phyloP scores from a whole-genome alignment of 2,797 vertebrate species.

The Allobates femoralis region DNA sequence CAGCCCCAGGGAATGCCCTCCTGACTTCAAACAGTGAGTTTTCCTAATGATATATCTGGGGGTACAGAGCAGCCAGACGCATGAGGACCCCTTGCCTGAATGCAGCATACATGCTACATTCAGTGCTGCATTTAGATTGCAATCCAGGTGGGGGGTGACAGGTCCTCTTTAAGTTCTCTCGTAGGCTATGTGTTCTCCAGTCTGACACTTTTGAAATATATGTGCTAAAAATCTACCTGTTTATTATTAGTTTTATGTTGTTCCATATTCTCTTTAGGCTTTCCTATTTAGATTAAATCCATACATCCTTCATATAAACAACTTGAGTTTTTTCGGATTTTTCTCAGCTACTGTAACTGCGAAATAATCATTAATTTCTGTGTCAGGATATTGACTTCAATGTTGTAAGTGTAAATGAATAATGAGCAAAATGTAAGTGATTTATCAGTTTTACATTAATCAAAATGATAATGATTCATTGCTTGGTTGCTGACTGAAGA shows the following conservation, averaged over 20 bases:
- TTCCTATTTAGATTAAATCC: not conserved
- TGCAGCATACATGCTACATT: no score
- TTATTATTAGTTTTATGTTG: not conserved
- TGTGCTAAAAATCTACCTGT: no score
- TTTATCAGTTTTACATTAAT: slow-evolving; percentile 47
- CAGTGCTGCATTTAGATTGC: no score
- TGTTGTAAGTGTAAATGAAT: slow-evolving; percentile 15
- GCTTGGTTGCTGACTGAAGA: slow-evolving; percentile 24
- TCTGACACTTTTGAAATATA: no score
- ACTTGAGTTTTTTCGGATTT: not conserved
- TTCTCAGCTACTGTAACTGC: slow-evolving; percentile 21
- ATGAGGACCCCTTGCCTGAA: no score
- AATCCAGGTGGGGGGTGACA: no score
- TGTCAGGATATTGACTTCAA: slow-evolving; percentile 36
- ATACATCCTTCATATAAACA: slow-evolving; percentile 12
- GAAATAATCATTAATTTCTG: slow-evolving; percentile 30
- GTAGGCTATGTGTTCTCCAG: no score
- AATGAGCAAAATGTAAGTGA: slow-evolving; percentile 35
- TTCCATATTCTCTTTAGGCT: not conserved
- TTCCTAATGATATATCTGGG: no score
- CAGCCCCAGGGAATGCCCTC: no score
- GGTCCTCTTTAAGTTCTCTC: no score
- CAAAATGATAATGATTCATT: slow-evolving; percentile 42
- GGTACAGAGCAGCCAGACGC: no score
- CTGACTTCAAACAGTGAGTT: no score